phyloP scores from a whole-genome alignment of 1,140 invertebrate genomes.

The Caenorhabditis tropicalis region DNA sequence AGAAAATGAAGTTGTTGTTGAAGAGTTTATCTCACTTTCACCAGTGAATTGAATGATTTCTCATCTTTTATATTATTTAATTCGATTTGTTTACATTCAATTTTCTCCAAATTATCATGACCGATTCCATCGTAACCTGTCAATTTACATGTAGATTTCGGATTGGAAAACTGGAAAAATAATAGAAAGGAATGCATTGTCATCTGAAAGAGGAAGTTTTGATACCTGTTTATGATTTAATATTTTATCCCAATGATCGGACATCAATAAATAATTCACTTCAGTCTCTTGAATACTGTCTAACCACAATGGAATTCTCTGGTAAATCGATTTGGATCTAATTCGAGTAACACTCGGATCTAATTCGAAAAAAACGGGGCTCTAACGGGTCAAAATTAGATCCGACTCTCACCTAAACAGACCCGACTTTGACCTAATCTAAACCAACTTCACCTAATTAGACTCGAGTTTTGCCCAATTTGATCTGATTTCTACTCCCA shows the following conservation, averaged over 20 bases:
- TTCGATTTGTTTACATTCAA: neutral
- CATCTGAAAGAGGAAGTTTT: neutral
- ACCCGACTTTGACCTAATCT: too few species aligned
- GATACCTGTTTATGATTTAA: neutral
- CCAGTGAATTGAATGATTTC: neutral
- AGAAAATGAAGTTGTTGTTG: neutral
- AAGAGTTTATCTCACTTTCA: neutral
- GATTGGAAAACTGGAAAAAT: neutral
- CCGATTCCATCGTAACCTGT: constrained; percentile 15
- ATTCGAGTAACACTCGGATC: too few species aligned
- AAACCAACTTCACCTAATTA: too few species aligned
- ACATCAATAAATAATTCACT: neutral
- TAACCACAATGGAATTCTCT: too few species aligned
- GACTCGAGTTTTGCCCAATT: too few species aligned
- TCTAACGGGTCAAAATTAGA: too few species aligned
- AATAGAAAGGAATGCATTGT: neutral
- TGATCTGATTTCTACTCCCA: too few species aligned
- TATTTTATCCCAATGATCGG: constrained; percentile 12
- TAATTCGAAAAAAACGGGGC: too few species aligned
- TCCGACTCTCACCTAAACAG: too few species aligned
- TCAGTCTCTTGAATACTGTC: neutral
- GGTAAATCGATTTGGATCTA: too few species aligned
- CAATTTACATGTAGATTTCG: neutral
- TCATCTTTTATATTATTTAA: constrained; percentile 3
- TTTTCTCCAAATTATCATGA: neutral